Percentiles rank a stretch among this genome's conserved stretches.
phyloP scores from a whole-genome alignment of 35 echinoderm and acorn worm species.

The Stichopus chloronotus region DNA sequence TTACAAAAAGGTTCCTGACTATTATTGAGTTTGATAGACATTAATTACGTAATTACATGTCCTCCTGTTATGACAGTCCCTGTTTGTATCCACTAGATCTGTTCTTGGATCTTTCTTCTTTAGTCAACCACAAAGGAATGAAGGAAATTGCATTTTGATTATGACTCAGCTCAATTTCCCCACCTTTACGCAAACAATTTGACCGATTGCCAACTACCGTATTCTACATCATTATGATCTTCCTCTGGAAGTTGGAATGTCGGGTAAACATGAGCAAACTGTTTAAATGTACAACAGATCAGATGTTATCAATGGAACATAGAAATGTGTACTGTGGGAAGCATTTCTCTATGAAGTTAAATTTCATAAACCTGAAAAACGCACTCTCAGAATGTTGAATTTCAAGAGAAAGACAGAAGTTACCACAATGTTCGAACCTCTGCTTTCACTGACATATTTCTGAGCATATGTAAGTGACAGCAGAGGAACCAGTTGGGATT shows the following conservation, averaged over 20 bases:
- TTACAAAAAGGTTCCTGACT: neutral
- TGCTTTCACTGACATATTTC: too few species aligned
- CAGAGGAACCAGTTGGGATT: too few species aligned
- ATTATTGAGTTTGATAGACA: neutral
- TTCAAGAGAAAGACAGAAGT: too few species aligned
- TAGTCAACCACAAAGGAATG: neutral
- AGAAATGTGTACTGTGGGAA: too few species aligned
- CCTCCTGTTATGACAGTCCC: neutral
- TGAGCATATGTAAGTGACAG: too few species aligned
- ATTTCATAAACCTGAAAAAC: too few species aligned
- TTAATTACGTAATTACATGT: constrained; percentile 6
- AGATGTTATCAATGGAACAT: too few species aligned
- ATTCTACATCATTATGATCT: neutral
- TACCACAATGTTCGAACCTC: too few species aligned
- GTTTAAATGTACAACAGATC: too few species aligned
- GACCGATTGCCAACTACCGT: neutral
- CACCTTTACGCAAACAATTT: neutral
- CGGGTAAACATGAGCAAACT: neutral
- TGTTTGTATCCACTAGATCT: neutral
- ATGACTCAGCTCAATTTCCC: neutral
- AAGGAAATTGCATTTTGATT: neutral
- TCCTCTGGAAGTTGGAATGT: neutral
- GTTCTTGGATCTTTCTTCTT: neutral
- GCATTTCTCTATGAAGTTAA: too few species aligned
- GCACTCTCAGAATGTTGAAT: too few species aligned